Evolutionary conservation across 2,797 vertebrate species (phyloP).

Genomic region (Sebastes dallii): DNA sequence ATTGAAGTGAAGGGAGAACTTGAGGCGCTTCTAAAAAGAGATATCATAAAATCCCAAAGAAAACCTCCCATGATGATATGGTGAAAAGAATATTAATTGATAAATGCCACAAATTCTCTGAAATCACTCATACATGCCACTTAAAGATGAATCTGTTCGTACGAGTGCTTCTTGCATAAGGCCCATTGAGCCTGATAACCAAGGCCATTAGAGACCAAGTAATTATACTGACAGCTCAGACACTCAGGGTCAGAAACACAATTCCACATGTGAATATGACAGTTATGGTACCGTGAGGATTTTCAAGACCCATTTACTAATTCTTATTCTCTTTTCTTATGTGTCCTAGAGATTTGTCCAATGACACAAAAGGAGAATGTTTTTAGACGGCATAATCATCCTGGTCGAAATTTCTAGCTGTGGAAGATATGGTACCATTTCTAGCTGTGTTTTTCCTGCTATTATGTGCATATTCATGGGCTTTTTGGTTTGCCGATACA

Average conservation of each 20-base stretch:
- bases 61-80: not conserved
- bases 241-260: constrained; percentile 6
- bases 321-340: not conserved
- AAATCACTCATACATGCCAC: not conserved
- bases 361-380: not conserved
- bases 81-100: not conserved
- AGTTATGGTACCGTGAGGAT: not conserved
- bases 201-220: not conserved
- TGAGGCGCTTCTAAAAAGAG: not conserved
- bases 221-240: constrained; percentile 8
- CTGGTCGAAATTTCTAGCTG: not conserved
- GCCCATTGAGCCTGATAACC: not conserved
- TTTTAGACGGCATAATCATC: not conserved
- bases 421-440: not conserved
- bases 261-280: not conserved
- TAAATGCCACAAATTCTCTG: not conserved
- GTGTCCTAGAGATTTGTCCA: not conserved
- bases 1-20: not conserved
- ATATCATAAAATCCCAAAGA: not conserved
- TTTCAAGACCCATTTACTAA: not conserved
- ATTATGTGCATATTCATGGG: not conserved
- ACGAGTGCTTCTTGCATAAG: not conserved
- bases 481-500: not conserved
- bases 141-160: not conserved
- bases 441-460: not conserved